Base-by-base conservation (phyloP, 2,888 invertebrate species). In the Acholoe squamosa region DNA sequence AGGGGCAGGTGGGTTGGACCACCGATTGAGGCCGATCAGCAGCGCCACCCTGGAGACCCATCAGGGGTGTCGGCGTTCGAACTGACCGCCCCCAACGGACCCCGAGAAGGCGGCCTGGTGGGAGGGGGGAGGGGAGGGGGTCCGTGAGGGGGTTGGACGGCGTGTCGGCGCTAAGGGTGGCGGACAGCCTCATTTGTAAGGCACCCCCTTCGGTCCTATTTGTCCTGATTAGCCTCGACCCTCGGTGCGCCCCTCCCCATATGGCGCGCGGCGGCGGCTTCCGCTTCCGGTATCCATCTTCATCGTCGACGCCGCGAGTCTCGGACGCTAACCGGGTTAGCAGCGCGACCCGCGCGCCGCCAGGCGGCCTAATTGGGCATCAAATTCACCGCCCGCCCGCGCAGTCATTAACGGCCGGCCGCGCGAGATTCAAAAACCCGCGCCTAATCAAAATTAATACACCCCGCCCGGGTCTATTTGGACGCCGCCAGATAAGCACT, bases 361-460 rank as follows among this genome's bases (percentile, higher is more conserved):
- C 28, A 1, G 76, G 3, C 76, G 76, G 76, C 25, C 76, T 76
- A 76, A 76, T 76, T 76, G 54, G 52, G 31, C 86, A 86, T 54
- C 33, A 86, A 86, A 28, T 33, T 28, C 86, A 28, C 54, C 86
- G 86, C 86, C 86, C 86, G 34, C 28, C 54, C 25, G 86, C 54
- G 25, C 33, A 33, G 28, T 28, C 31, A 71, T 71, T 71, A 43
- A 71, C 71, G 31, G 14, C 71, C 80, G 43, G 76, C 5, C 76
- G 76, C 76, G 76, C 76, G 76, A 76, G 76, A 76, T 76, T 76
- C 76, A 76, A 76, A 76, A 76, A 76, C 76, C 3, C 28, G 86
- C 52, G 25, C 54, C 28, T 86, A 86, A 86, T 86, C 86, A 86
- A 86, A 86, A 86, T 86, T 52, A 86, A 86, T 86, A 54, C 86